Evolutionary conservation across 2,797 vertebrate species (phyloP).

Genomic region (Pipistrellus pygmaeus): DNA sequence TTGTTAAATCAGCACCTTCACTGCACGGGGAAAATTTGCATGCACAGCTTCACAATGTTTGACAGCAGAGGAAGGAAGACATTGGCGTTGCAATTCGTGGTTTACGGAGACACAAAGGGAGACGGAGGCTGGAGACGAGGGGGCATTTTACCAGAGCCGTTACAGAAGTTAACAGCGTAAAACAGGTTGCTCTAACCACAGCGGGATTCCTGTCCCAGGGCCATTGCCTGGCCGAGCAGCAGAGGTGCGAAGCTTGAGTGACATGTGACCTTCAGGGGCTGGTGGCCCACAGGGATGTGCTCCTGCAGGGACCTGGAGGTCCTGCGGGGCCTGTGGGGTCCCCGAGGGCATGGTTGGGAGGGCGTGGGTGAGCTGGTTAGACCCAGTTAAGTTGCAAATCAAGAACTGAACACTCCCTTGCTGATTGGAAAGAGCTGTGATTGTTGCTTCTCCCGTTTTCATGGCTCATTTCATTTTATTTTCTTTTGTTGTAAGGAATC

Average conservation of each 20-base stretch:
- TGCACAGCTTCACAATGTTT: slow-evolving; percentile 40
- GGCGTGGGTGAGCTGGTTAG: neutral
- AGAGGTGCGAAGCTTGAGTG: slow-evolving; percentile 9
- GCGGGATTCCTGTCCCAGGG: slow-evolving; percentile 65
- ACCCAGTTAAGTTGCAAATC: slow-evolving; percentile 37
- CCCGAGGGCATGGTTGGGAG: neutral
- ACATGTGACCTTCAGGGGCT: slow-evolving; percentile 45
- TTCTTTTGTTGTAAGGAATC: slow-evolving; percentile 71
- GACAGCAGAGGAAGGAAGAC: neutral
- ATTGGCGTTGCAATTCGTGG: slow-evolving; percentile 71
- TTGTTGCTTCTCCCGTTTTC: neutral
- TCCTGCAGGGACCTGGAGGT: neutral
- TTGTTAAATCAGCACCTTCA: slow-evolving; percentile 32
- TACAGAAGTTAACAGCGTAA: slow-evolving; percentile 61
- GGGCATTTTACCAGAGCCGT: slow-evolving; percentile 56
- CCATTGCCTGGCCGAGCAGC: neutral
- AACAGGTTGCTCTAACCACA: slow-evolving; percentile 45
- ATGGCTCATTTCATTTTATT: slow-evolving; percentile 60
- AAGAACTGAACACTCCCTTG: slow-evolving; percentile 43
- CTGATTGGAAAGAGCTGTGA: slow-evolving; percentile 59
- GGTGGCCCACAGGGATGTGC: slow-evolving; percentile 1
- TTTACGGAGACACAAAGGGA: slow-evolving; percentile 55
- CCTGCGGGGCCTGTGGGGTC: neutral
- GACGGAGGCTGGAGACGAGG: neutral
- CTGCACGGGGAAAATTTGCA: slow-evolving; percentile 35